Evolutionary conservation across 2,888 invertebrate genomes (phyloP).

Genomic region (Apodemia duryi): DNA sequence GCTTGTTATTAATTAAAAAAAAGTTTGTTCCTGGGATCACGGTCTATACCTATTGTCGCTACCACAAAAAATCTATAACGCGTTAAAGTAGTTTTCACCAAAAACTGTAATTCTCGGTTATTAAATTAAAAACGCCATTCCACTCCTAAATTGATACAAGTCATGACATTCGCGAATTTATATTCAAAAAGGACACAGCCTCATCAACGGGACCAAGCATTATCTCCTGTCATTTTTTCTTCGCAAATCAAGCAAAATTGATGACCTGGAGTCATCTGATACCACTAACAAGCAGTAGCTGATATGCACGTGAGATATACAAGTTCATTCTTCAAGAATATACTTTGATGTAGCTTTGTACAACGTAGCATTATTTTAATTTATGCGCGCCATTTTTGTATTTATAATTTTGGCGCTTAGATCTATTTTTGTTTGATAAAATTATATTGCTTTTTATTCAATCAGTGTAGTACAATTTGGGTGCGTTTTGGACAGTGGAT

Average conservation of each 20-base stretch:
- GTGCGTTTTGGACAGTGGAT: constrained; percentile 32
- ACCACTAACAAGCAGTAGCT: constrained; percentile 65
- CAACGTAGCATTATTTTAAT: background rate
- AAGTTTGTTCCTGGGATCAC: no score
- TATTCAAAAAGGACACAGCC: constrained; percentile 31
- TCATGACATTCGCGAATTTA: constrained; percentile 30
- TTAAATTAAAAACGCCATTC: constrained; percentile 15
- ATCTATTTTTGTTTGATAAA: constrained; percentile 13
- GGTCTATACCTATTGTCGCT: no score
- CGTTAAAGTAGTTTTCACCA: no score
- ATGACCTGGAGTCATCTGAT: constrained; percentile 59
- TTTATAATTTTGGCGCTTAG: background rate
- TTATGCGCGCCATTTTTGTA: background rate
- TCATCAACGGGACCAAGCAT: constrained; percentile 31
- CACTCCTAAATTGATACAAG: constrained; percentile 22
- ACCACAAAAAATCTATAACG: no score
- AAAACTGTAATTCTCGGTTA: background rate
- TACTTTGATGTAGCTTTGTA: background rate
- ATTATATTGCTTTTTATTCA: constrained; percentile 22
- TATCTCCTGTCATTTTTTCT: constrained; percentile 41
- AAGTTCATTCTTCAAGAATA: constrained; percentile 30
- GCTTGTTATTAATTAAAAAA: no score
- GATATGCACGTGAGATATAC: constrained; percentile 58
- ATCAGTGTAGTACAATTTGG: constrained; percentile 32
- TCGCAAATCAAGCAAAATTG: constrained; percentile 58